Evolutionary conservation across 2,888 invertebrate species (phyloP), one percentile per base, ranked within the genome.

Genomic region (Itoplectis maculator): DNA sequence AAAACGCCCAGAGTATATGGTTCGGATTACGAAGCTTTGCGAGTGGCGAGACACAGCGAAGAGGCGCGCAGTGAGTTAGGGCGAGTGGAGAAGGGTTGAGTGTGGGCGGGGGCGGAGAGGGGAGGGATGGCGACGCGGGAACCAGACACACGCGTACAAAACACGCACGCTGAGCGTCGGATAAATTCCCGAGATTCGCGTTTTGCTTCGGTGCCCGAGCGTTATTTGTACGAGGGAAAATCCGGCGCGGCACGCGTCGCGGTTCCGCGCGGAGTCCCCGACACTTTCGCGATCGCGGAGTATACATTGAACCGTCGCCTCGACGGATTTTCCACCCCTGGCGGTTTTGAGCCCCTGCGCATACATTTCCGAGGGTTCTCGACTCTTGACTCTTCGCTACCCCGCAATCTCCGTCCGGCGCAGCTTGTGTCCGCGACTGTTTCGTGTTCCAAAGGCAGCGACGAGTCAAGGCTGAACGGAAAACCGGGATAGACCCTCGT

Each of bases 161-260:
- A n/a, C 29, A 29, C 29, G 5, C 29, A 29, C 29, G 29, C 2
- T 5, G 29, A n/a, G 56, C 72, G 72, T 35, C 59, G 56, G 72
- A 72, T 72, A 72, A 72, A 72, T 72, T 72, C 72, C 72, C 42
- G 72, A 72, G 72, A 72, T 72, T 59, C 72, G 72, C 72, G 45
- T 72, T 72, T 59, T 59, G 59, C 59, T 23, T 15, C 40, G 54
- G 51, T 51, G 68, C 68, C 15, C 20, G 40, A n/a, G 56, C n/a
- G 59, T 72, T 72, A 72, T 72, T 72, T 72, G 59, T 72, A 59
- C 72, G 59, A 59, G 35, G 72, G 42, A 47, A 72, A 72, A 72
- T 72, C 59, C 56, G 35, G 29, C 11, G 4, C 72, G 40, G 29
- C 45, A 45, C 45, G 56, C 15, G 29, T n/a, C 45, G 42, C 56